Conservation (phyloP, 2,113 vertebrate species). For the Chauna torquata region DNA sequence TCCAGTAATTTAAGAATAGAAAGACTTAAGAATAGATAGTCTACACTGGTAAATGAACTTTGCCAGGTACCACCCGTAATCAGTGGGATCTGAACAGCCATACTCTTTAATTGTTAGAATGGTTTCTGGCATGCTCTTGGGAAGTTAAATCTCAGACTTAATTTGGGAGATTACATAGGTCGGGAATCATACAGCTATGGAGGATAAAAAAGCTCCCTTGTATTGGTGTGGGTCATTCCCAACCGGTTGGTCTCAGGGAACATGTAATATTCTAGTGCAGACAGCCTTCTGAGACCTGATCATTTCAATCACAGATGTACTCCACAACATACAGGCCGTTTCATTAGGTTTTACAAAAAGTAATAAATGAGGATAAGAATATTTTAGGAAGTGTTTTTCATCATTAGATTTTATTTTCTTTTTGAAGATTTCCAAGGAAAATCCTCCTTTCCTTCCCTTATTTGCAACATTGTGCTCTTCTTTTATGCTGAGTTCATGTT, state of each 20-base stretch:
- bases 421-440: neutral
- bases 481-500: neutral
- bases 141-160: neutral
- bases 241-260: neutral
- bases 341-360: neutral
- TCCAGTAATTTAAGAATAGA: neutral
- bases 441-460: neutral
- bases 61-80: neutral
- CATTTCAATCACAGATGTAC: neutral
- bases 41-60: neutral
- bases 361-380: neutral
- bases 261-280: neutral
- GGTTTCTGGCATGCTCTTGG: neutral
- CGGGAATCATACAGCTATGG: too few species aligned
- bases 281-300: neutral
- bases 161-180: neutral
- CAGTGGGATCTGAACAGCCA: neutral
- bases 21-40: neutral
- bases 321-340: neutral
- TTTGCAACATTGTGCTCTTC: neutral
- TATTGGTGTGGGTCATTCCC: neutral
- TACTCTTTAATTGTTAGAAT: neutral
- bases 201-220: neutral
- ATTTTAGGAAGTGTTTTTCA: neutral
- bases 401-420: neutral